Conservation (phyloP, 2,113 vertebrate genomes). For the Chloebia gouldiae region DNA sequence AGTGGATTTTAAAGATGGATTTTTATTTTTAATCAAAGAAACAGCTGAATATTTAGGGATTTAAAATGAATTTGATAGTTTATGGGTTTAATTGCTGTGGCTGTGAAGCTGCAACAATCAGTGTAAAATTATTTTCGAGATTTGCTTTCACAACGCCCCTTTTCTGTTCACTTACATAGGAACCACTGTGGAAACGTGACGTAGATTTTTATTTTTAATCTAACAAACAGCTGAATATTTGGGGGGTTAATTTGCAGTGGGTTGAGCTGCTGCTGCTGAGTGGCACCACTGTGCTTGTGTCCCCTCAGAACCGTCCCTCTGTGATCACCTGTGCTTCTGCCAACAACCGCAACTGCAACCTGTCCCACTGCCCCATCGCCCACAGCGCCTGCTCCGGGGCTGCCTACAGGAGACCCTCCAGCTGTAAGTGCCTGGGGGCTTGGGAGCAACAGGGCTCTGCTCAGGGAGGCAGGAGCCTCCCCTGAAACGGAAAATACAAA, state of each 20-base stretch:
- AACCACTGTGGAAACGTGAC: rapidly evolving
- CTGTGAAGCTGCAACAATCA: background rate
- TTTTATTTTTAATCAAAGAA: background rate
- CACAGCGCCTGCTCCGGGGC: conserved; percentile 85
- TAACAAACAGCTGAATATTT: background rate
- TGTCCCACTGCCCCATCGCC: conserved; percentile 91
- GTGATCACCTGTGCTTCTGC: conserved; percentile 97
- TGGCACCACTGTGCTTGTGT: background rate
- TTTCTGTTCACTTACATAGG: background rate
- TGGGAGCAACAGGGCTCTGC: background rate
- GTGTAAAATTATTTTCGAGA: background rate
- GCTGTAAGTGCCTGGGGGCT: conserved; percentile 79
- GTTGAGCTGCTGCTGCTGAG: background rate
- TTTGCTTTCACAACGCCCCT: background rate
- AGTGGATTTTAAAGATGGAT: background rate
- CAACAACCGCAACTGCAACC: conserved; percentile 94
- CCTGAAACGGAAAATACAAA: background rate
- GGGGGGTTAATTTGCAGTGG: rapidly evolving
- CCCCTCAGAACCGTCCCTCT: conserved; percentile 90
- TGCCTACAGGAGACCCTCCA: conserved; percentile 84
- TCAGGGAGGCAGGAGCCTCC: background rate
- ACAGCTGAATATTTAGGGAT: background rate
- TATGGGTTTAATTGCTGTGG: background rate
- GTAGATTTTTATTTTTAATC: background rate
- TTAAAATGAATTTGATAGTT: background rate